Evolutionary conservation across 2,113 vertebrate species (phyloP), one percentile per base, ranked within the genome.

Genomic region (Micronycteris hirsuta): DNA sequence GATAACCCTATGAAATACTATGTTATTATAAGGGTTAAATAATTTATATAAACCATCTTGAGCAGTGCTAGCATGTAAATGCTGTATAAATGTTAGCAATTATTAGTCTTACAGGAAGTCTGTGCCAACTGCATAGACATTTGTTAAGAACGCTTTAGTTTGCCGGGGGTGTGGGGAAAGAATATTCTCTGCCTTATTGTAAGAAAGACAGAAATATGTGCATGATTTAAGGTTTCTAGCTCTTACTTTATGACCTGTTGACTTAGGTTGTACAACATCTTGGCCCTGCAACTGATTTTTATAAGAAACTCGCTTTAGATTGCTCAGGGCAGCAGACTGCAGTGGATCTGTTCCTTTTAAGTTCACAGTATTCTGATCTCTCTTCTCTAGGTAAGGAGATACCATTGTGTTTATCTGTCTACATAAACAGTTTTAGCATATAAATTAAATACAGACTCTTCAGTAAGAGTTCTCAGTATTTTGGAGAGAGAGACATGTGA

Each of bases 271-370:
- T 99, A 38, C 99, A 99, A 58, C 99, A 99, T 98, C 99, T 99
- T 85, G 99, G 99, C 89, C 99, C 99, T 33, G 99, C 99, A 87
- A 99, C 99, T 12, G 99, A 99, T 97, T 99, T 99, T 98, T 99
- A 99, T 94, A 99, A 99, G 98, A 99, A 99, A 94, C 98, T 99
- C 14, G 99, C 99, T 41, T 98, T 99, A 98, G 99, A 99, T 97
- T 99, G 99, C 97, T 99, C 99, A 0, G 99, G 99, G 41, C 99
- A 99, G 96, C 99, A 99, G 97, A 99, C 99, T 7, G 99, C 99
- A 22, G 99, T 99, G 98, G 99, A 99, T 98, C 98, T 99, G 9
- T 99, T 99, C 98, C 98, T 99, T 77, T 97, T 99, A 96, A 99
- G 99, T 98, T 99, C 99, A 38, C 99, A 99, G 89, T 99, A 99